Conservation (phyloP, 2,113 vertebrate genomes). For the Cettia cetti region DNA sequence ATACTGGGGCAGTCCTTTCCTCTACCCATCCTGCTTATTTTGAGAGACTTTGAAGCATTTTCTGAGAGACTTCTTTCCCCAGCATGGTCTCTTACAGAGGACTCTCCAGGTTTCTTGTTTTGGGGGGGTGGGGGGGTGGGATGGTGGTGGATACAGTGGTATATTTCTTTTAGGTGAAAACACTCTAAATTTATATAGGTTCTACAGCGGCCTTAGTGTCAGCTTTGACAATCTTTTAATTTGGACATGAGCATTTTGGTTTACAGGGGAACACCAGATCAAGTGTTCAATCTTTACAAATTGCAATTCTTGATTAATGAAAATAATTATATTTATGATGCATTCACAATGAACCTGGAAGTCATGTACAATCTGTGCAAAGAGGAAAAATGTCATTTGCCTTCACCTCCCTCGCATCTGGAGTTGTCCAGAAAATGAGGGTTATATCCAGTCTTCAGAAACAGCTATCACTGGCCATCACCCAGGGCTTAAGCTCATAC, state of each 20-base stretch:
- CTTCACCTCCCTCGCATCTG: background rate
- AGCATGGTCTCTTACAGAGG: background rate
- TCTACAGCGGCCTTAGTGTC: background rate
- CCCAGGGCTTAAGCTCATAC: background rate
- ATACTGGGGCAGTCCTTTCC: background rate
- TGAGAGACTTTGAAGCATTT: background rate
- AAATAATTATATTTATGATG: background rate
- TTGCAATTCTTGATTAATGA: background rate
- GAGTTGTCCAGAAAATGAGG: background rate
- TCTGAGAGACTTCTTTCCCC: background rate
- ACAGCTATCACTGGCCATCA: background rate
- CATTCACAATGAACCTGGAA: background rate
- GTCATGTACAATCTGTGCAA: background rate
- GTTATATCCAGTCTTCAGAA: background rate
- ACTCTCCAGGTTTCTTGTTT: background rate
- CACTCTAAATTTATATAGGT: background rate
- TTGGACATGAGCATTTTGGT: background rate
- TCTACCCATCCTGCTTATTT: background rate
- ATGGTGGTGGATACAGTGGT: too few species aligned
- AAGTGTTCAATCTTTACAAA: background rate
- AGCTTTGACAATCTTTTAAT: background rate
- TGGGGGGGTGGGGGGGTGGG: too few species aligned
- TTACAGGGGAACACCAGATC: accelerated
- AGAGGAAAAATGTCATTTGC: background rate
- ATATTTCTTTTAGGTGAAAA: background rate